Evolutionary conservation across 2,888 invertebrate species (phyloP).

Genomic region (Neocrepidodera transversa): DNA sequence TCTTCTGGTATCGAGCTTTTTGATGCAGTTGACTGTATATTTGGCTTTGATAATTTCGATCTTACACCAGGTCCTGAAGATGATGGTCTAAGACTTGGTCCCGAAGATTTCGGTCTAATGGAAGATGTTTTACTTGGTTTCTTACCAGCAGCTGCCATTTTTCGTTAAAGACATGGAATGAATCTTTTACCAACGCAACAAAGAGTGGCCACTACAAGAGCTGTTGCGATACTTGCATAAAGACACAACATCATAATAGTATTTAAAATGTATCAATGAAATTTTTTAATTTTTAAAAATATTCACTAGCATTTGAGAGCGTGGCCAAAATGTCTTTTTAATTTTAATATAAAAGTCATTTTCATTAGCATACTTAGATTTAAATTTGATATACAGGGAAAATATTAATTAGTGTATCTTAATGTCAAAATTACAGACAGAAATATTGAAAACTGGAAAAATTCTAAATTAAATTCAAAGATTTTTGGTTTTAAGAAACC

Average conservation of each 20-base stretch:
- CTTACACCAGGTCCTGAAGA: neutral
- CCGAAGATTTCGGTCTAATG: neutral
- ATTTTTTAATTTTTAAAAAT: conserved; percentile 20
- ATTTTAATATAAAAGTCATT: conserved; percentile 4
- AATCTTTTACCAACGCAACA: conserved; percentile 45
- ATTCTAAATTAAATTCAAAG: no score
- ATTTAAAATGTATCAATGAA: neutral
- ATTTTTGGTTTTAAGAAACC: no score
- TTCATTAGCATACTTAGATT: conserved; percentile 6
- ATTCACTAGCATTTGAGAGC: conserved; percentile 36
- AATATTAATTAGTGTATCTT: no score
- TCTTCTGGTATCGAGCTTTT: neutral
- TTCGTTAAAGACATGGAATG: conserved; percentile 36
- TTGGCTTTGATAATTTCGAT: conserved; percentile 1
- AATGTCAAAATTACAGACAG: no score
- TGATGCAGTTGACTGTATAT: neutral
- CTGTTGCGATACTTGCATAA: conserved; percentile 43
- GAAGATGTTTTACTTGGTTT: neutral
- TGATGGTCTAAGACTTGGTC: neutral
- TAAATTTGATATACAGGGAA: no score
- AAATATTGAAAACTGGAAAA: no score
- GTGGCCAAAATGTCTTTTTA: conserved; percentile 27
- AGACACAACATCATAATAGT: conserved; percentile 35
- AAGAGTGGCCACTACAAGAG: conserved; percentile 42
- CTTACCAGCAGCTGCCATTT: conserved; percentile 3